Conservation (phyloP, 2,888 invertebrate species). For the Lasiommata megera region DNA sequence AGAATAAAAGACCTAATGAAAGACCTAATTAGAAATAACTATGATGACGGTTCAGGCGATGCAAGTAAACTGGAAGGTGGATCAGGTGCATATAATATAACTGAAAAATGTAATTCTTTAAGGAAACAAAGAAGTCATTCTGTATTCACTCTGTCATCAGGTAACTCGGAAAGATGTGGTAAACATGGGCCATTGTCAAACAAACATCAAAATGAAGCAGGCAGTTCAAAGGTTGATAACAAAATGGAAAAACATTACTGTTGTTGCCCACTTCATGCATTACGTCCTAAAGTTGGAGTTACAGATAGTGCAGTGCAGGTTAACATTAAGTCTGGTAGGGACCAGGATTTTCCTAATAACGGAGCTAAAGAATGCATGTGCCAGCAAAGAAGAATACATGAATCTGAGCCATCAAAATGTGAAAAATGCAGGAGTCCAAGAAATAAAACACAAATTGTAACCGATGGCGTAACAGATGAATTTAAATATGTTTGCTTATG, state of each 20-base stretch:
- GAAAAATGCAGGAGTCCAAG: slow-evolving; percentile 30
- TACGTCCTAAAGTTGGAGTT: slow-evolving; percentile 44
- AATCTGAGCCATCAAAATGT: slow-evolving; percentile 23
- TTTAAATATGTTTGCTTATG: slow-evolving; percentile 63
- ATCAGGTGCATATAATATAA: slow-evolving; percentile 44
- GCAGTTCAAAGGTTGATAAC: slow-evolving; percentile 46
- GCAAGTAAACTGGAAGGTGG: slow-evolving; percentile 69
- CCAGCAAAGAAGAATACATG: slow-evolving; percentile 2
- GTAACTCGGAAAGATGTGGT: slow-evolving; percentile 49
- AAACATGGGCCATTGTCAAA: slow-evolving; percentile 48
- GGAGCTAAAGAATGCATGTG: slow-evolving; percentile 18
- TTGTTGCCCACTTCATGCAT: slow-evolving; percentile 51
- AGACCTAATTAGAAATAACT: slow-evolving; percentile 70
- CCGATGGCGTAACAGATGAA: slow-evolving; percentile 41
- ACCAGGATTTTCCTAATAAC: slow-evolving; percentile 27
- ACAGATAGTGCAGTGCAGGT: slow-evolving; percentile 65
- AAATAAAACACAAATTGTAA: slow-evolving; percentile 34
- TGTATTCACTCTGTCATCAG: slow-evolving; percentile 70
- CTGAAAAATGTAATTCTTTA: slow-evolving; percentile 39
- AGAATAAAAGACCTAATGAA: slow-evolving; percentile 64
- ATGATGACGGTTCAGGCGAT: slow-evolving; percentile 72
- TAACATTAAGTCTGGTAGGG: slow-evolving; percentile 42
- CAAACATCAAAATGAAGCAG: slow-evolving; percentile 46
- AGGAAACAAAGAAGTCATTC: slow-evolving; percentile 65
- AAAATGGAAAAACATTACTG: slow-evolving; percentile 48